A percentile compares a stretch with the other conserved stretches of the same genome.
Conservation (phyloP, 30 jellyfish, hydroid and myxozoan species). For the Nemopilema nomurai region DNA sequence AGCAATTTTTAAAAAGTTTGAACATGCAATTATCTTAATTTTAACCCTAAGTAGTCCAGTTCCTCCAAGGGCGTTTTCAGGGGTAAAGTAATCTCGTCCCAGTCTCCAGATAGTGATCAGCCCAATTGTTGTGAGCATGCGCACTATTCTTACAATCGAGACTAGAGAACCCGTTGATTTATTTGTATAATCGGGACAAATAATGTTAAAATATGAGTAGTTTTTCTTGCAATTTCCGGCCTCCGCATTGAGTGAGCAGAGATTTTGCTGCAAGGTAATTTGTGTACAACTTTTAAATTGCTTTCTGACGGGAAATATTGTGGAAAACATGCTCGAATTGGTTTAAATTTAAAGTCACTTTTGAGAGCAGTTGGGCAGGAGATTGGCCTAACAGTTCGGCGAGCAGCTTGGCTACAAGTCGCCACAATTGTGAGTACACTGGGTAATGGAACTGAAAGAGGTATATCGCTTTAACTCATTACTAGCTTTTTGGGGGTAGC, state of each 20-base stretch:
- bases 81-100: conserved; percentile 29
- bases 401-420: conserved; percentile 75
- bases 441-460: conserved; percentile 63
- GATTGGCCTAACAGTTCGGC: conserved; percentile 74
- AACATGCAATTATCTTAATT: too few relatives aligned
- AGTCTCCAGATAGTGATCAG: conserved; percentile 21
- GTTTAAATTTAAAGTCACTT: conserved; percentile 40
- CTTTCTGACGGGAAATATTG: conserved; percentile 13
- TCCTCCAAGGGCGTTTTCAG: conserved; percentile 25
- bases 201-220: conserved; percentile 62
- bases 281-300: conserved; percentile 18
- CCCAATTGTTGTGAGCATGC: conserved; percentile 56
- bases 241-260: conserved; percentile 29
- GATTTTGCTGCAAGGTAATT: conserved; percentile 35
- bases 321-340: conserved; percentile 21
- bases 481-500: neutral
- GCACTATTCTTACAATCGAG: conserved; percentile 29
- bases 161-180: conserved; percentile 71
- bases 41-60: neutral
- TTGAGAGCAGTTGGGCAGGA: conserved; percentile 79
- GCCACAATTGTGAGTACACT: conserved; percentile 32
- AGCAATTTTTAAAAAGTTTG: too few relatives aligned
- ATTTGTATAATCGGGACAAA: conserved; percentile 71
- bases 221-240: conserved; percentile 61
- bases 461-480: conserved; percentile 1